Evolutionary conservation across 2,113 vertebrate genomes (phyloP).

Genomic region (Phrynocephalus versicolor): DNA sequence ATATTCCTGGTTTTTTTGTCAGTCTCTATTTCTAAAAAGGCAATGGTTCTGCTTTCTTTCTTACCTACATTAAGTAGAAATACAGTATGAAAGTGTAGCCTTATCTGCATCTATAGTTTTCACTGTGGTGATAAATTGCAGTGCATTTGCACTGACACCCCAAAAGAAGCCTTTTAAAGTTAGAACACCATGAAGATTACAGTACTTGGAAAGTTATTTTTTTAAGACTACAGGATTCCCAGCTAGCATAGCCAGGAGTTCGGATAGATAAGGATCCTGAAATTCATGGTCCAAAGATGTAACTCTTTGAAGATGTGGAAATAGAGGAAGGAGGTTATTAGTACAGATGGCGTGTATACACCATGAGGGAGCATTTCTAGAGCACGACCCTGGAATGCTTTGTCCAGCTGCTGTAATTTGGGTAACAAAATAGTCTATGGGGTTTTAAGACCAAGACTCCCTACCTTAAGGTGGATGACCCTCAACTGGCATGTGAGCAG

Average conservation of each 20-base stretch:
- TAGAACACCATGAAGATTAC: no score
- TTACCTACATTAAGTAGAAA: neutral
- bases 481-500: neutral
- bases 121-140: no score
- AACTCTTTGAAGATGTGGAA: no score
- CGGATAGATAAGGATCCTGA: no score
- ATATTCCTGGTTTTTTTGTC: neutral
- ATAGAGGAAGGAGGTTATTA: no score
- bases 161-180: no score
- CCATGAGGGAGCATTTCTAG: neutral
- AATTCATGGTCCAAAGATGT: no score
- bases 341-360: no score
- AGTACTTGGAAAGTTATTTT: no score
- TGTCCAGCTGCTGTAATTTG: neutral
- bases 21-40: neutral
- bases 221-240: no score
- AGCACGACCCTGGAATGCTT: neutral
- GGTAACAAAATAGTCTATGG: neutral
- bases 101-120: neutral
- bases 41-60: neutral
- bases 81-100: neutral
- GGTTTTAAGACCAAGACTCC: neutral
- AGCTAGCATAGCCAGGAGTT: no score
- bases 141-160: no score
- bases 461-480: neutral